These are phyloP conservation scores for Cygnus atratus DNA, from an alignment of 2,113 vertebrate species.

Conservation along the genomic window DNA sequence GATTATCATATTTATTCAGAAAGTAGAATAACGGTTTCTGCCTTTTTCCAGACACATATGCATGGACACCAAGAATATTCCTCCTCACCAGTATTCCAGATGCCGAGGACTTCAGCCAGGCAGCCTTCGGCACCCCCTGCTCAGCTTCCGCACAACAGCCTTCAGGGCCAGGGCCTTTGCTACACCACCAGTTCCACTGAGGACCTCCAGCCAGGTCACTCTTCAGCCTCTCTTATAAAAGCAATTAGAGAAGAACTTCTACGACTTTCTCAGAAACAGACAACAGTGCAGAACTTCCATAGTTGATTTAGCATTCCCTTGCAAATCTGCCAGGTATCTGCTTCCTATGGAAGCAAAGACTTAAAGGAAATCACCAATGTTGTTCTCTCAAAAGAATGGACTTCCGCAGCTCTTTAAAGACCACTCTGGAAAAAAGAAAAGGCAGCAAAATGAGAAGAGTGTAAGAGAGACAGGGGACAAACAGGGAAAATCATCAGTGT, in stretches of 20 bases:
- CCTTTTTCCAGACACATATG: slow-evolving; percentile 76
- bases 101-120: slow-evolving; percentile 83
- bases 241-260: slow-evolving; percentile 97
- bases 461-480: slow-evolving; percentile 13
- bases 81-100: slow-evolving; percentile 87
- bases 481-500: background rate
- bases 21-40: slow-evolving; percentile 32
- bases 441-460: background rate
- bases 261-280: slow-evolving; percentile 97
- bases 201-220: slow-evolving; percentile 89
- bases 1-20: background rate
- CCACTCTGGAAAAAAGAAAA: slow-evolving; percentile 9
- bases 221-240: slow-evolving; percentile 97
- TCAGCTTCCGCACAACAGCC: slow-evolving; percentile 77
- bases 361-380: slow-evolving; percentile 56
- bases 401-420: background rate
- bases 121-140: slow-evolving; percentile 84
- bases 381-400: slow-evolving; percentile 32
- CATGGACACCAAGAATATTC: slow-evolving; percentile 85
- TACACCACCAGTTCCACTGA: slow-evolving; percentile 86
- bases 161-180: slow-evolving; percentile 79
- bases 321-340: slow-evolving; percentile 72
- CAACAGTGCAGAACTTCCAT: slow-evolving; percentile 87
- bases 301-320: slow-evolving; percentile 81
- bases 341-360: slow-evolving; percentile 84